These are phyloP conservation scores for Nothocercus nigrocapillus DNA, from an alignment of 2,113 vertebrate species.

Conservation along the genomic window DNA sequence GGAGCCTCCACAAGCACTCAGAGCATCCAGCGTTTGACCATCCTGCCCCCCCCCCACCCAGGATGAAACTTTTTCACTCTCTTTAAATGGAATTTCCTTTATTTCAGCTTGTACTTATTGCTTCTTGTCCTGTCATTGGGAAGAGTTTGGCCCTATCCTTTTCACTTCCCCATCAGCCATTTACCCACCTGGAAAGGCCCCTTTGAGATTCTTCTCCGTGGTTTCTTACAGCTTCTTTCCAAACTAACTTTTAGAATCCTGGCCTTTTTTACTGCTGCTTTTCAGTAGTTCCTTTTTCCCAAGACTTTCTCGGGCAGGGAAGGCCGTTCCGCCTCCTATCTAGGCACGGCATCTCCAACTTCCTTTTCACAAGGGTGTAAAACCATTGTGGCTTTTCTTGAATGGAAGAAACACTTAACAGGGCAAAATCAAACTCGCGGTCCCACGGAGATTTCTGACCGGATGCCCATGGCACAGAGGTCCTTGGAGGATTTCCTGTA, in stretches of 20 bases:
- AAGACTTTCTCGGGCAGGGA: not conserved
- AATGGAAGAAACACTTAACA: conserved; percentile 10
- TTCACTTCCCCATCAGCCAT: no score
- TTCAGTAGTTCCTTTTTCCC: accelerated
- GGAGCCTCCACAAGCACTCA: no score
- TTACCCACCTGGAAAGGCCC: no score
- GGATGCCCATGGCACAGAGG: not conserved
- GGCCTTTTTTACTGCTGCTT: not conserved
- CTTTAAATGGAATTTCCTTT: no score
- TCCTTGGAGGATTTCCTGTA: not conserved
- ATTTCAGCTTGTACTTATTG: no score
- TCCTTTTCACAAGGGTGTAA: not conserved
- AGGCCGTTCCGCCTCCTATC: not conserved
- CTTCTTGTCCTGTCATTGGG: no score
- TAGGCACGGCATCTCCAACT: not conserved
- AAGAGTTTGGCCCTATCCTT: no score
- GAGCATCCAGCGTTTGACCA: no score
- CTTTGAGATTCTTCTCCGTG: not conserved
- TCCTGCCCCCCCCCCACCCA: no score
- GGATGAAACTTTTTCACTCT: no score
- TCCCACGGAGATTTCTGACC: not conserved
- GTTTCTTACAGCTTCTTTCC: not conserved
- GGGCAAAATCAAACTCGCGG: not conserved
- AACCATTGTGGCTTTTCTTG: not conserved
- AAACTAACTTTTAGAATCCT: not conserved